These are phyloP conservation scores for Xylocampa areola DNA, from an alignment of 2,888 invertebrate genomes.

Conservation along the genomic window DNA sequence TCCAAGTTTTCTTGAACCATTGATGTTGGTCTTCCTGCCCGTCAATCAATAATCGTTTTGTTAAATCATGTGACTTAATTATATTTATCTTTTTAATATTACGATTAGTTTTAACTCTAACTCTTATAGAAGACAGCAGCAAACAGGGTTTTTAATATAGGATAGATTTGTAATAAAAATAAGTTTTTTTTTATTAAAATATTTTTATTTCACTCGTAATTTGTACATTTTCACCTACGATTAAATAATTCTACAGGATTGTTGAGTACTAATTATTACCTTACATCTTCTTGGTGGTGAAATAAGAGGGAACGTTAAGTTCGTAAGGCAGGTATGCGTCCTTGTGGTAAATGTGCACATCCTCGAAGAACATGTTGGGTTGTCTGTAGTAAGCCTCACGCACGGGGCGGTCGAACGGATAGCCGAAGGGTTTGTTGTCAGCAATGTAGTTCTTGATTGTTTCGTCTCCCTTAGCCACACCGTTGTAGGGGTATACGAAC, in stretches of 20 bases:
- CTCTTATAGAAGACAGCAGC: too few relatives aligned
- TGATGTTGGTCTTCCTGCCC: too few relatives aligned
- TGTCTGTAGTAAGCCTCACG: constrained; percentile 81
- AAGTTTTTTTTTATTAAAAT: neutral
- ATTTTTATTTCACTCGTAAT: constrained; percentile 10
- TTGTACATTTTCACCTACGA: constrained; percentile 10
- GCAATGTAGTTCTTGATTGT: constrained; percentile 68
- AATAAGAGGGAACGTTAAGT: constrained; percentile 67
- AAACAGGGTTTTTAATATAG: too few relatives aligned
- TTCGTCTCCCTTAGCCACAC: constrained; percentile 75
- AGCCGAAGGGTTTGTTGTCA: constrained; percentile 89
- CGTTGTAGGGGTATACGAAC: constrained; percentile 88
- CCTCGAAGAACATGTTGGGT: constrained; percentile 91
- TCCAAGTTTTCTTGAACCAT: too few relatives aligned
- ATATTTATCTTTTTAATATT: too few relatives aligned
- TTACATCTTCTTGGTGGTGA: constrained; percentile 49
- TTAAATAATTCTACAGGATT: constrained; percentile 1
- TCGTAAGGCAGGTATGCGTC: constrained; percentile 70
- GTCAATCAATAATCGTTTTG: too few relatives aligned
- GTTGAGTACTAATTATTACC: constrained; percentile 13
- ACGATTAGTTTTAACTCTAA: too few relatives aligned
- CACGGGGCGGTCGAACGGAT: constrained; percentile 90
- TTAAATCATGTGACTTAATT: too few relatives aligned
- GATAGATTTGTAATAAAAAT: too few relatives aligned
- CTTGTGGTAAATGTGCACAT: constrained; percentile 88